A percentile compares a stretch with the other conserved stretches of the same genome.
These are phyloP conservation scores for Eleutherodactylus coqui DNA, from an alignment of 2,797 vertebrate genomes.

Conservation along the genomic window DNA sequence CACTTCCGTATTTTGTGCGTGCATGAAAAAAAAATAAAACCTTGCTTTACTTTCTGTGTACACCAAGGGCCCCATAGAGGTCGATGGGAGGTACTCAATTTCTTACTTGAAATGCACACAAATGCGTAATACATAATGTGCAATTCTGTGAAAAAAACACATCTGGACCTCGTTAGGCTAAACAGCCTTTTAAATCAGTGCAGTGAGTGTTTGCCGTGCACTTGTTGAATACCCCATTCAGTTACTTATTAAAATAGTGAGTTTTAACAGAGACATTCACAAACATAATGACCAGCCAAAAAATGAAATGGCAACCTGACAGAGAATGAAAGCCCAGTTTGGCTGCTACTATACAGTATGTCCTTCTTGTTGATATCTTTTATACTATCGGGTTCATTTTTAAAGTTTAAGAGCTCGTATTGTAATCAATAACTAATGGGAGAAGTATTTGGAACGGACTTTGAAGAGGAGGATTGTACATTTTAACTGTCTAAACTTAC, in stretches of 20 bases:
- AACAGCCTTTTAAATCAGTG: too few species aligned
- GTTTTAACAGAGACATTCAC: neutral
- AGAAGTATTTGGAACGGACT: neutral
- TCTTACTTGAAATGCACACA: too few species aligned
- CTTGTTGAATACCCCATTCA: neutral
- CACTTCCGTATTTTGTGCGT: too few species aligned
- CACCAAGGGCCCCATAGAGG: too few species aligned
- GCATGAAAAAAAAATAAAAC: too few species aligned
- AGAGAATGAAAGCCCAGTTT: neutral
- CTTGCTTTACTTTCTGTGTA: too few species aligned
- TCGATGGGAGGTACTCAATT: too few species aligned
- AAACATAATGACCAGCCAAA: conserved; percentile 3
- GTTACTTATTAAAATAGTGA: conserved; percentile 4
- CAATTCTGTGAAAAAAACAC: too few species aligned
- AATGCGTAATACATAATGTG: too few species aligned
- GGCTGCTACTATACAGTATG: neutral
- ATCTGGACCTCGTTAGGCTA: too few species aligned
- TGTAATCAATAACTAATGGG: neutral
- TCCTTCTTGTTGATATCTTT: neutral
- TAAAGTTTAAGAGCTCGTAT: neutral
- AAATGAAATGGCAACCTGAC: neutral
- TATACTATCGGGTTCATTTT: neutral
- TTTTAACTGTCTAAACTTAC: neutral
- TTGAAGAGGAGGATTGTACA: neutral
- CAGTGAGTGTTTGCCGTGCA: too few species aligned